Evolutionary conservation across 2,888 invertebrate species (phyloP), one percentile per base, ranked within the genome.

Genomic region (Chloromyia formosa): DNA sequence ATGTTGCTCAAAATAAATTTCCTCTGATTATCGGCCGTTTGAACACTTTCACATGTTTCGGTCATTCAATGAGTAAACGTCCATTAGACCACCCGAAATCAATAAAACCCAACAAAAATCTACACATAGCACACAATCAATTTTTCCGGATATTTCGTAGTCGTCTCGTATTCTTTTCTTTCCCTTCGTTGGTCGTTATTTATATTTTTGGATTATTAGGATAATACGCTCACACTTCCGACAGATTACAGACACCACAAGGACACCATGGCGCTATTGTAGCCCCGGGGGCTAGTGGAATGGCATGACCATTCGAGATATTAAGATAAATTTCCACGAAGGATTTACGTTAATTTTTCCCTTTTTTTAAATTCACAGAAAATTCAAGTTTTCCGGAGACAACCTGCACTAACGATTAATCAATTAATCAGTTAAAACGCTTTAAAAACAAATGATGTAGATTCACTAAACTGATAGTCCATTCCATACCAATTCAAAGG

Each of bases 71-170:
- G 40, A 42, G 40, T 18, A 35, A 54, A 18, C 56, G 71, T 16
- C 71, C 71, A 58, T 71, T 71, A 18, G 71, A 71, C 71, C 40
- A 71, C 71, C 40, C 20, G 27, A 71, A 71, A 71, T 71, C 71
- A 27, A 71, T 71, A 40, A 20, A 20, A 66, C 42, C 66, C 27
- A 35, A 35, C 27, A 2, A 35, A 66, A 66, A 66, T 66, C 66
- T 5, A 66, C 66, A 66, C 66, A 66, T 49, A 49, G 35, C 66
- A 66, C 49, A 66, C 27, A 35, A 35, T 35, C 27, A 35, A 35
- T 35, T 35, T 35, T 35, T 35, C 27, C 27, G 27, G 27, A 35
- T 35, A 35, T 35, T 35, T 35, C 27, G 27, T 35, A 35, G 27
- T 35, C 27, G 27, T 35, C n/a, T 35, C 27, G 27, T 35, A 22